Evolutionary conservation across 1,140 invertebrate species (phyloP).

Genomic region (Ptiloglossa arizonensis): DNA sequence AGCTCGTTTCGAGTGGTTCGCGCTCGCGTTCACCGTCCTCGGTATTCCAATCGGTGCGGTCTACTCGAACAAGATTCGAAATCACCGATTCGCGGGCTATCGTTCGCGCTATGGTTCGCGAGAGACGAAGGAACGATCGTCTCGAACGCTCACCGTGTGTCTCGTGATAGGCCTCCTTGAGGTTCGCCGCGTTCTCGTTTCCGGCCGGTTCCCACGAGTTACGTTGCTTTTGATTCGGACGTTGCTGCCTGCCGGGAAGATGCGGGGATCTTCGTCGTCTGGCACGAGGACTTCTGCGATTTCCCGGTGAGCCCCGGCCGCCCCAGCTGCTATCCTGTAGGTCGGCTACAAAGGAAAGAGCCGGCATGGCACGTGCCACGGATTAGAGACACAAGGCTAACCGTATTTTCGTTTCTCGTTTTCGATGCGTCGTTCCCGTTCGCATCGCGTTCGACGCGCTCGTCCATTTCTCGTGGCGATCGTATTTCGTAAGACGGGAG

Average conservation of each 20-base stretch:
- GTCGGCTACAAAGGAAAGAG: constrained; percentile 78
- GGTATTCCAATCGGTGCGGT: no score
- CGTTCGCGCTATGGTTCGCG: no score
- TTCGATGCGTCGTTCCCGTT: constrained; percentile 17
- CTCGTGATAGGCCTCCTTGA: constrained; percentile 74
- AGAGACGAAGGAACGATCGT: constrained; percentile 23
- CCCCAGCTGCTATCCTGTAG: constrained; percentile 79
- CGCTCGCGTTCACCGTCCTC: background rate
- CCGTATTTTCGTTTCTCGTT: constrained; percentile 37
- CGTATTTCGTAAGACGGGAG: constrained; percentile 20
- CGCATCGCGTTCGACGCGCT: constrained; percentile 24
- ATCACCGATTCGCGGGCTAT: no score
- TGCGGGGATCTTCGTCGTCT: constrained; percentile 67
- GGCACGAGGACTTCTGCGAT: constrained; percentile 68
- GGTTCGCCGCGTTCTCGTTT: constrained; percentile 69
- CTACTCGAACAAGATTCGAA: no score
- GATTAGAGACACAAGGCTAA: constrained; percentile 65
- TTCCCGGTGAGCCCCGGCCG: constrained; percentile 77
- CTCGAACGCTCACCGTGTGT: constrained; percentile 73
- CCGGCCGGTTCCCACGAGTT: constrained; percentile 67
- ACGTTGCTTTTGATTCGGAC: constrained; percentile 66
- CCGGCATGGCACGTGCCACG: constrained; percentile 72
- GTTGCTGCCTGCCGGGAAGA: constrained; percentile 50
- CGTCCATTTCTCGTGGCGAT: constrained; percentile 32
- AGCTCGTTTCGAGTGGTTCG: no score